These are phyloP conservation scores for Matsumurasca onukii DNA, from an alignment of 1,140 invertebrate genomes.

Conservation along the genomic window DNA sequence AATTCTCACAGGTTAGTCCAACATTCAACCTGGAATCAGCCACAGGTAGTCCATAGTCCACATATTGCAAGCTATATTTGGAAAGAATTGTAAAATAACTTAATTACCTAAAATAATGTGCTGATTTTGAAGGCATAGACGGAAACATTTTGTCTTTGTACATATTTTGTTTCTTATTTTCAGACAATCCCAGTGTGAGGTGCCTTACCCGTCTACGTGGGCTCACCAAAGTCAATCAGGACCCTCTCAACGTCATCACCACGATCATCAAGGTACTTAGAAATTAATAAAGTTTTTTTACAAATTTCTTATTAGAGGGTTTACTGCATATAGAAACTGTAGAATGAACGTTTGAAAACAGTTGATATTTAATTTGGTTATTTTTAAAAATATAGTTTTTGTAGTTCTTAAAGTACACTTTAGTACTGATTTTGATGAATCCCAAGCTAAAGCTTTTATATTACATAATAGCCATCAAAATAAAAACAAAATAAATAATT, in stretches of 20 bases:
- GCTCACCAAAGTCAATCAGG: neutral
- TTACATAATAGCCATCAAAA: too few relatives aligned
- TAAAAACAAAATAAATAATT: too few relatives aligned
- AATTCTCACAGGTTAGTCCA: slow-evolving; percentile 13
- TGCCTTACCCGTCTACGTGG: neutral
- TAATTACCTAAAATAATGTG: neutral
- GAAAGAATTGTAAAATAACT: neutral
- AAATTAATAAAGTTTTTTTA: too few relatives aligned
- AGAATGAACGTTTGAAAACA: too few relatives aligned
- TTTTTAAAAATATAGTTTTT: neutral
- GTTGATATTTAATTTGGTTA: neutral
- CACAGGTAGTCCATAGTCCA: too few relatives aligned
- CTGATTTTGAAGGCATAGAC: neutral
- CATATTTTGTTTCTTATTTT: neutral
- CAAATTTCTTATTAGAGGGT: too few relatives aligned
- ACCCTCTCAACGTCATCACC: too few relatives aligned
- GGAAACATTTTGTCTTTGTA: neutral
- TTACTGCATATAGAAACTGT: too few relatives aligned
- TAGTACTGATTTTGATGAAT: neutral
- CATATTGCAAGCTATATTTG: too few relatives aligned
- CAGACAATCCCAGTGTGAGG: neutral
- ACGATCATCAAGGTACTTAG: too few relatives aligned
- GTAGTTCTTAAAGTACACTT: neutral
- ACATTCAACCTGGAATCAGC: too few relatives aligned
- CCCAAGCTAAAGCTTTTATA: too few relatives aligned